These are phyloP conservation scores for Crotalus helleri DNA, from an alignment of 2,113 vertebrate species.

Conservation along the genomic window DNA sequence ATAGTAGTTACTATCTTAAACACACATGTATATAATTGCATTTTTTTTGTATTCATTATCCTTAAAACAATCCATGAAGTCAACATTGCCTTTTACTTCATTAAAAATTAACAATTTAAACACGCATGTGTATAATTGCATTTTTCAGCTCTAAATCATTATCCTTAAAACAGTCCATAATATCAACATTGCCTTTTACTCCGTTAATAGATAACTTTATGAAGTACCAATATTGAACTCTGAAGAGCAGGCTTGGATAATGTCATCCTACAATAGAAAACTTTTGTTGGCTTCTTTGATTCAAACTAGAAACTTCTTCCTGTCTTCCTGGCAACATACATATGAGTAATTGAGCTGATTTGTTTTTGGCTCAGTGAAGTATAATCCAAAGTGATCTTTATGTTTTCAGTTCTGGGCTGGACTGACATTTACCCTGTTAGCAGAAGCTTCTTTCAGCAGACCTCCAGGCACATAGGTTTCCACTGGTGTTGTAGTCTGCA, in stretches of 20 bases:
- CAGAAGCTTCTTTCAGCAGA: not conserved
- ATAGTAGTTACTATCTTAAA: too few species aligned
- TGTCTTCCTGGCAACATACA: not conserved
- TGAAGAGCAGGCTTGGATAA: not conserved
- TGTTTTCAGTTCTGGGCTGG: not conserved
- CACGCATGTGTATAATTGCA: too few species aligned
- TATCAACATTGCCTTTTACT: too few species aligned
- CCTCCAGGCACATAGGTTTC: not conserved
- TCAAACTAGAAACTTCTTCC: not conserved
- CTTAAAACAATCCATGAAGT: too few species aligned
- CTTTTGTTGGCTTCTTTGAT: not conserved
- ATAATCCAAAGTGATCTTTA: not conserved
- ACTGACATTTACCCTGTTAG: not conserved
- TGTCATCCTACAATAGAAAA: not conserved
- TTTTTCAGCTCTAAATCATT: too few species aligned
- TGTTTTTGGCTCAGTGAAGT: not conserved
- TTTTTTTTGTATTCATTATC: too few species aligned
- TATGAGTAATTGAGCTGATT: not conserved
- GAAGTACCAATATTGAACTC: not conserved
- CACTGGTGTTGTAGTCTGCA: not conserved
- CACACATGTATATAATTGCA: too few species aligned
- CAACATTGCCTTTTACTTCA: too few species aligned
- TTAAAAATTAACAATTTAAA: too few species aligned
- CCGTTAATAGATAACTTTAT: not conserved
- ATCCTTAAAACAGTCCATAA: too few species aligned